Evolutionary conservation across 2,113 vertebrate species (phyloP), one percentile per base, ranked within the genome.

Genomic region (Archocentrus centrarchus): DNA sequence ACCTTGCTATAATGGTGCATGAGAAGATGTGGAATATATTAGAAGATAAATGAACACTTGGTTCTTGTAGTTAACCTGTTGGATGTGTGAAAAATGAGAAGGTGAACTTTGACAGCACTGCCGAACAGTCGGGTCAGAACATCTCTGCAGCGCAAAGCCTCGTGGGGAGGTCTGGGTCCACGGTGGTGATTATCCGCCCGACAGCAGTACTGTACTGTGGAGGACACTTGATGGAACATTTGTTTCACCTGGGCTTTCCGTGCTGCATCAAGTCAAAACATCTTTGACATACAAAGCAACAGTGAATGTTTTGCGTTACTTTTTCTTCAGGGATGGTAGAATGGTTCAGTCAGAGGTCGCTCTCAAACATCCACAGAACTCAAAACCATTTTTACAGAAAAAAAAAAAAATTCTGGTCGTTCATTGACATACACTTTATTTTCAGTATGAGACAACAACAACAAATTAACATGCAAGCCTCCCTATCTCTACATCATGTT

Each of bases 391-490:
- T 41, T 59, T 22, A 83, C 14, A 82, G 80, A 59, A 64, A 44
- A 81, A 41, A 81, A 41, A 55, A 55, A 15, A 47, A 68, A 0
- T 82, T 22, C 61, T 89, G 80, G 76, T 86, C 83, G 68, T 93
- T 95, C 85, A 90, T 90, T 92, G 91, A 96, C 96, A 94, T 95
- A 96, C 92, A 94, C 88, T 93, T 96, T 94, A 96, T 94, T 96
- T 96, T 94, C 93, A 95, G 94, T 95, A 95, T 95, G 94, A 96
- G 96, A 97, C 95, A 93, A 95, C 75, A 95, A 93, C 93, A 92
- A 94, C 91, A 92, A 94, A 95, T 90, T 88, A 92, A 95, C 62
- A 90, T 95, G 96, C 97, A 97, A 97, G 96, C 95, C 90, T 96
- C 94, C 94, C 95, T 97, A 97, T 92, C 89, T 93, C 94, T 96